These are phyloP conservation scores for Apodemus speciosus DNA, from an alignment of 2,113 vertebrate species.

Conservation along the genomic window DNA sequence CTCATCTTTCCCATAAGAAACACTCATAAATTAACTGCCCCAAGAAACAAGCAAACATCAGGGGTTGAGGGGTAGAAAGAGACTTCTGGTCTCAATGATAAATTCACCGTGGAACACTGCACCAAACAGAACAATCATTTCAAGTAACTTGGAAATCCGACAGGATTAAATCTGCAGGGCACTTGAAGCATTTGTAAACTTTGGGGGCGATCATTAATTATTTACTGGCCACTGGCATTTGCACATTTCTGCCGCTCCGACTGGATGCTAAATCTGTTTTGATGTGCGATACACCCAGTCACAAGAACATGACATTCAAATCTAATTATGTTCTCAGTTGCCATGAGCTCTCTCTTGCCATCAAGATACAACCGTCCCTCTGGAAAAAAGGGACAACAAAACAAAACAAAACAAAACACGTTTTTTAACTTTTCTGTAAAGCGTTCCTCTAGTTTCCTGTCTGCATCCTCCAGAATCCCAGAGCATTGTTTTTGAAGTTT, in stretches of 20 bases:
- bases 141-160: constrained; percentile 79
- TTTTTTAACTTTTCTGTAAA: constrained; percentile 88
- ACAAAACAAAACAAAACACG: constrained; percentile 58
- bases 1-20: constrained; percentile 82
- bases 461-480: constrained; percentile 87
- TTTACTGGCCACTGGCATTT: constrained; percentile 83
- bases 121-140: constrained; percentile 80
- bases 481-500: constrained; percentile 90
- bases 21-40: constrained; percentile 83
- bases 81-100: constrained; percentile 78
- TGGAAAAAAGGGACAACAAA: neutral
- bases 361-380: constrained; percentile 81
- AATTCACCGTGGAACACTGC: constrained; percentile 78
- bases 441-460: constrained; percentile 88
- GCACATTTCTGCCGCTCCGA: constrained; percentile 80
- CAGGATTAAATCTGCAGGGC: constrained; percentile 77
- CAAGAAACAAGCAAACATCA: constrained; percentile 74
- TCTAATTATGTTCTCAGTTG: constrained; percentile 84
- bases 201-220: constrained; percentile 83
- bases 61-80: neutral
- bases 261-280: constrained; percentile 75
- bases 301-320: constrained; percentile 78
- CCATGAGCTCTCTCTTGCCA: constrained; percentile 81
- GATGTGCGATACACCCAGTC: constrained; percentile 76
- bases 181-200: constrained; percentile 84